Evolutionary conservation across 1,140 invertebrate species (phyloP).

Genomic region (Zaprionus davidi): DNA sequence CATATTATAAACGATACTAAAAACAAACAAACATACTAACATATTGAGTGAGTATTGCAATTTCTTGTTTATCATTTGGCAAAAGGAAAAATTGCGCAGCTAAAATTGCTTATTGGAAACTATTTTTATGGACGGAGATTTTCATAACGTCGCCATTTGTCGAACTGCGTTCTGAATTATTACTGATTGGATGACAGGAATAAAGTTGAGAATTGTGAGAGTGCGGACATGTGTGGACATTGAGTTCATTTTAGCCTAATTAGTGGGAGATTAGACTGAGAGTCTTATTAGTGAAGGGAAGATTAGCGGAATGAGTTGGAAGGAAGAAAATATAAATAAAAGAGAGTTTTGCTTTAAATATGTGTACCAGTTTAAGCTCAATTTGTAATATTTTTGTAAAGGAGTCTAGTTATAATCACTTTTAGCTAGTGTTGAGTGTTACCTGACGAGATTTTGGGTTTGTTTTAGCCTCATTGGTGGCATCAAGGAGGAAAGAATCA

Average conservation of each 20-base stretch:
- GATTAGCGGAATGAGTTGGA: too few species aligned
- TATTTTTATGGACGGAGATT: neutral
- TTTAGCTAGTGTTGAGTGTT: too few species aligned
- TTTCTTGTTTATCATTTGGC: conserved; percentile 7
- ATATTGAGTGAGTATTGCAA: neutral
- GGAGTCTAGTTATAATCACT: too few species aligned
- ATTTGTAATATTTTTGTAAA: too few species aligned
- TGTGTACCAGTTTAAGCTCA: too few species aligned
- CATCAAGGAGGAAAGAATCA: too few species aligned
- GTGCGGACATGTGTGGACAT: neutral
- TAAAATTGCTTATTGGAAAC: neutral
- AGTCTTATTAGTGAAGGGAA: neutral
- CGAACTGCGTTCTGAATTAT: neutral
- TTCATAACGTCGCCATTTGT: neutral
- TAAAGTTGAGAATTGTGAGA: neutral
- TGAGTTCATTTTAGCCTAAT: neutral
- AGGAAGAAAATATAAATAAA: too few species aligned
- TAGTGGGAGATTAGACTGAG: neutral
- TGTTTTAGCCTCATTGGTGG: too few species aligned
- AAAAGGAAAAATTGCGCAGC: conserved; percentile 1
- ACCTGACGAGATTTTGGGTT: too few species aligned
- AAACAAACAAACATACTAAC: neutral
- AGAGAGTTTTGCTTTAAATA: too few species aligned
- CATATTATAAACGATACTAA: neutral
- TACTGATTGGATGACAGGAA: neutral